These are phyloP conservation scores for Bombylius discolor DNA, from an alignment of 2,888 invertebrate genomes.

Conservation along the genomic window DNA sequence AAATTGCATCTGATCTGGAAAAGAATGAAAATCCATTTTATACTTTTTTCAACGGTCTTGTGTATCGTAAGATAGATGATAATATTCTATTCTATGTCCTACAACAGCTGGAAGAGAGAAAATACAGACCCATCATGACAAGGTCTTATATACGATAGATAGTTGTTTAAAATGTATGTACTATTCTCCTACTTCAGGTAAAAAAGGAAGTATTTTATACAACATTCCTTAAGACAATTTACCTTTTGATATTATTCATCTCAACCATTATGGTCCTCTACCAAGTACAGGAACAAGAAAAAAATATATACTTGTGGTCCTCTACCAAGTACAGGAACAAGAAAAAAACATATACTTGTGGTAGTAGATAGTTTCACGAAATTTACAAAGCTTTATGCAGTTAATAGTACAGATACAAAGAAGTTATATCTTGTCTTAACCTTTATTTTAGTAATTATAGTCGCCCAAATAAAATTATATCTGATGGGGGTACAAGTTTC, in stretches of 20 bases:
- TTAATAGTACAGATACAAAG: neutral
- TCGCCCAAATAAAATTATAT: neutral
- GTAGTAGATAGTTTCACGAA: neutral
- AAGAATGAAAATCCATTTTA: slow-evolving; percentile 2
- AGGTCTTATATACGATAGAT: neutral
- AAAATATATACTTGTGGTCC: slow-evolving; percentile 1
- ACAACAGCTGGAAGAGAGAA: slow-evolving; percentile 13
- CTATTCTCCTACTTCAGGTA: slow-evolving; percentile 8
- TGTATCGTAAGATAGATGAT: slow-evolving; percentile 5
- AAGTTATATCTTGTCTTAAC: neutral
- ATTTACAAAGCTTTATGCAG: neutral
- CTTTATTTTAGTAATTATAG: neutral
- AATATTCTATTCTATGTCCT: slow-evolving; percentile 13
- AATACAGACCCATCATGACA: slow-evolving; percentile 17
- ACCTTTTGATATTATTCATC: slow-evolving; percentile 14
- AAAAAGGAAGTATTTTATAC: slow-evolving; percentile 18
- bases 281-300: neutral
- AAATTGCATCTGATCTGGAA: neutral
- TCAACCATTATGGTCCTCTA: neutral
- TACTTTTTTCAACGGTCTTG: slow-evolving; percentile 8
- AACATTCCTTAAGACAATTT: slow-evolving; percentile 17
- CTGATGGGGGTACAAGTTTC: neutral
- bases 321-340: neutral
- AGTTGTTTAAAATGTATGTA: slow-evolving; percentile 7
- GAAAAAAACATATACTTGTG: neutral